Base-by-base conservation (phyloP, 2,797 vertebrate genomes). In the Scyliorhinus canicula region DNA sequence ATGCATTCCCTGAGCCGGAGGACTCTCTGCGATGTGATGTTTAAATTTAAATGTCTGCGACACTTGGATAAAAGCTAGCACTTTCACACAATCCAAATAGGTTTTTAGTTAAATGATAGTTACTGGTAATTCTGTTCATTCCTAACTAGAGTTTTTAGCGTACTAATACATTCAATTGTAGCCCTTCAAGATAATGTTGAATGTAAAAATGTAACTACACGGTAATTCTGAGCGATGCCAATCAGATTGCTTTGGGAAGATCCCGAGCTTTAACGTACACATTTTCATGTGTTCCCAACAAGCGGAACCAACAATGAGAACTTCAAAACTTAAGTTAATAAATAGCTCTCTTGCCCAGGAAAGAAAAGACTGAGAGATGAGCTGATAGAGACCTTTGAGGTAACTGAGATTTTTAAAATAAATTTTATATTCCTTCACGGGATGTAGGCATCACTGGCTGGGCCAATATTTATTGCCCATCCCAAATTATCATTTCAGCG, bases 41-140 rank as follows among this genome's bases (percentile, higher is more conserved):
- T 74, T 96, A 93, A 95, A 85, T 95, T 26, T 71, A 93, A 95
- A 96, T 65, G 50, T 95, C 40, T 4, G 31, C 60, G 52, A 60
- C 35, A 60, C 31, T 90, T 35, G 50, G 55, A 90, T 60, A 67
- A 93, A 52, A 93, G 24, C 24, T 35, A 26, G 26, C 26, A 69
- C 35, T 67, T 69, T 93, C 50, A 21, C 28, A 47, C 63, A 47
- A 93, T 50, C 40, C 63, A 60, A 65, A 40, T 65, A 26, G 60
- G 57, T 90, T 85, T 90, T 90, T 21, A n/a, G 31, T 60, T 67
- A 67, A 28, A 67, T 93, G 21, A 65, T 65, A 65, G 65, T 93
- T 93, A 44, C 63, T 67, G 90, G 3, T n/a, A 40, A 93, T 93
- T 93, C 88, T 26, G 63, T 93, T 93, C 40, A 65, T 40, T 93